A percentile compares a stretch with the other conserved stretches of the same genome.
Conservation (phyloP, 2,888 invertebrate genomes). For the Meloe dianella region DNA sequence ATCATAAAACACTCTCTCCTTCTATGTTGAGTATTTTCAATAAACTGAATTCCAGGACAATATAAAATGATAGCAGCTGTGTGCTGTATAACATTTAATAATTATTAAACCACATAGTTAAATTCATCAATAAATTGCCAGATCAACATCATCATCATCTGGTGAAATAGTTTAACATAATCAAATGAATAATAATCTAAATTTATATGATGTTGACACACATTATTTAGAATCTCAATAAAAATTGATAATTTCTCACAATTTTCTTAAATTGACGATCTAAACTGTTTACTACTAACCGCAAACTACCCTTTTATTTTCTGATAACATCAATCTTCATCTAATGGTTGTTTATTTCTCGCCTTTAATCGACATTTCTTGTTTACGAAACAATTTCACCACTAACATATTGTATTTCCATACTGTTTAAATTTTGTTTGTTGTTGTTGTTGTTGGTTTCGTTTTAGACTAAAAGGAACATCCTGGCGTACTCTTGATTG, state of each 20-base stretch:
- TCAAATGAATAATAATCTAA: constrained; percentile 7
- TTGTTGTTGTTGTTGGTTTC: too few relatives aligned
- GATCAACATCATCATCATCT: background rate
- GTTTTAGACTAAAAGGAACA: too few relatives aligned
- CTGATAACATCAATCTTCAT: background rate
- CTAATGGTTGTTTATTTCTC: background rate
- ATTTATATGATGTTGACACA: background rate
- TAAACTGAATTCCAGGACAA: background rate
- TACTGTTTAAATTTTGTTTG: too few relatives aligned
- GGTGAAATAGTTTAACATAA: constrained; percentile 2
- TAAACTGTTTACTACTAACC: background rate
- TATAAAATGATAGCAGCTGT: background rate
- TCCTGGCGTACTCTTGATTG: too few relatives aligned
- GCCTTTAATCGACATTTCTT: constrained; percentile 5
- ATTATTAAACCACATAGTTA: background rate
- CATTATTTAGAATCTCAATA: background rate
- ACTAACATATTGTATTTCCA: background rate
- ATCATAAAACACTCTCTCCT: background rate
- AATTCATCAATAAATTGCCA: background rate
- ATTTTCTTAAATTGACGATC: too few relatives aligned
- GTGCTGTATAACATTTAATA: background rate
- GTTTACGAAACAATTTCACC: background rate
- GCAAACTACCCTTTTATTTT: background rate
- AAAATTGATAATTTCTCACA: background rate
- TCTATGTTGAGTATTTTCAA: background rate